phyloP scores from a whole-genome alignment of 2,797 vertebrate genomes.

The Tenualosa ilisha region DNA sequence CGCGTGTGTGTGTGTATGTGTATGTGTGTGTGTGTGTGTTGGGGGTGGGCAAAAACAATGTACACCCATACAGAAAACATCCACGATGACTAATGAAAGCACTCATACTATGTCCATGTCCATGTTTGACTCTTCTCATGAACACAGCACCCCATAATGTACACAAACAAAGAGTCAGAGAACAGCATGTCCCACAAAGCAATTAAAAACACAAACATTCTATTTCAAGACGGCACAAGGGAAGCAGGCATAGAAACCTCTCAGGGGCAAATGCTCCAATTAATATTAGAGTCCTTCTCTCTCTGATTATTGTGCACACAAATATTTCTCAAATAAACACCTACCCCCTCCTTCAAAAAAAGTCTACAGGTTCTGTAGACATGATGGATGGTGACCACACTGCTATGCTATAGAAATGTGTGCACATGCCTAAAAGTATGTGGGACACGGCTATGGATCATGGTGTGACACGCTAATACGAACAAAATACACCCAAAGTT shows the following conservation, averaged over 20 bases:
- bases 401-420: not conserved
- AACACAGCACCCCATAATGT: not conserved
- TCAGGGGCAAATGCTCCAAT: not conserved
- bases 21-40: not conserved
- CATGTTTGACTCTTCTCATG: not conserved
- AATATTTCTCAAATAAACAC: not conserved
- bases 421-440: not conserved
- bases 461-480: not conserved
- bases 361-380: not conserved
- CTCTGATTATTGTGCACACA: not conserved
- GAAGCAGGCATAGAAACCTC: not conserved
- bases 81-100: constrained; percentile 6
- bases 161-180: constrained; percentile 15
- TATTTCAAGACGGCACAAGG: too few relatives aligned
- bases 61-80: not conserved
- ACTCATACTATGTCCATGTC: not conserved
- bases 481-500: not conserved
- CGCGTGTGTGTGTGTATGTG: not conserved
- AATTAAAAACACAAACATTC: not conserved
- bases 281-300: not conserved
- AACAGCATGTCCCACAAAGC: not conserved
- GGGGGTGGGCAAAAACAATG: constrained; percentile 1
- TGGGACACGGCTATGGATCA: not conserved
- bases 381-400: not conserved
- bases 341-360: not conserved